These are phyloP conservation scores for Synanthedon andrenaeformis DNA, from an alignment of 2,888 invertebrate genomes.

Conservation along the genomic window DNA sequence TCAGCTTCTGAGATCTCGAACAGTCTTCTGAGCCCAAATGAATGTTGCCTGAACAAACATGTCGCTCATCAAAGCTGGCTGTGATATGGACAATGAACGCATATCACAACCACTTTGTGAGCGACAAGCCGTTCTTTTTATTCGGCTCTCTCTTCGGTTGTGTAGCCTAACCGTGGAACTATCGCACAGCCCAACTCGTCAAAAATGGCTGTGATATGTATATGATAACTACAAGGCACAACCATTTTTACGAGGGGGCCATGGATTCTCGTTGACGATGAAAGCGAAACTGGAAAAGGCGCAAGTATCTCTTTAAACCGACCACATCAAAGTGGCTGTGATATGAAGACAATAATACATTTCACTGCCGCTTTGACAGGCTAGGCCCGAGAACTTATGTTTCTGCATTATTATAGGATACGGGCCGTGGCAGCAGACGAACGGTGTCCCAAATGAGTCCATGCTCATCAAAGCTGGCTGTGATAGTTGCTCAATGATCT, in stretches of 20 bases:
- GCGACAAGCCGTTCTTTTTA: conserved; percentile 56
- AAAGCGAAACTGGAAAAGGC: conserved; percentile 1
- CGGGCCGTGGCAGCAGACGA: conserved; percentile 1
- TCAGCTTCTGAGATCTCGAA: background rate
- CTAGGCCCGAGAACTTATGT: conserved; percentile 67
- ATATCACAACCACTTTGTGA: conserved; percentile 94
- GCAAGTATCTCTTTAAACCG: conserved; percentile 63
- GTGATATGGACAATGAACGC: conserved; percentile 85
- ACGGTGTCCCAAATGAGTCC: conserved; percentile 59
- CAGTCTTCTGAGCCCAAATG: background rate
- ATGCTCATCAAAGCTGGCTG: conserved; percentile 97
- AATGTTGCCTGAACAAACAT: conserved; percentile 1
- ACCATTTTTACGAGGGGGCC: conserved; percentile 81
- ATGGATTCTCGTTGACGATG: conserved; percentile 20
- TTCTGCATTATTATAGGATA: background rate
- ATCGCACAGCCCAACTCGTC: conserved; percentile 84
- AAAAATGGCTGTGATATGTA: conserved; percentile 95
- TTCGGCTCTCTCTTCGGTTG: conserved; percentile 5
- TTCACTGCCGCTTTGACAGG: conserved; percentile 92
- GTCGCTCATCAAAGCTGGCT: conserved; percentile 98
- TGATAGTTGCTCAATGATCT: conserved; percentile 81
- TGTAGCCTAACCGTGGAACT: conserved; percentile 18
- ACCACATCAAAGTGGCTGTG: conserved; percentile 99
- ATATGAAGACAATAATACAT: conserved; percentile 80
- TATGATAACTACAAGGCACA: conserved; percentile 75